Base-by-base conservation (phyloP, 2,888 invertebrate species). In the Caenorhabditis japonica region DNA sequence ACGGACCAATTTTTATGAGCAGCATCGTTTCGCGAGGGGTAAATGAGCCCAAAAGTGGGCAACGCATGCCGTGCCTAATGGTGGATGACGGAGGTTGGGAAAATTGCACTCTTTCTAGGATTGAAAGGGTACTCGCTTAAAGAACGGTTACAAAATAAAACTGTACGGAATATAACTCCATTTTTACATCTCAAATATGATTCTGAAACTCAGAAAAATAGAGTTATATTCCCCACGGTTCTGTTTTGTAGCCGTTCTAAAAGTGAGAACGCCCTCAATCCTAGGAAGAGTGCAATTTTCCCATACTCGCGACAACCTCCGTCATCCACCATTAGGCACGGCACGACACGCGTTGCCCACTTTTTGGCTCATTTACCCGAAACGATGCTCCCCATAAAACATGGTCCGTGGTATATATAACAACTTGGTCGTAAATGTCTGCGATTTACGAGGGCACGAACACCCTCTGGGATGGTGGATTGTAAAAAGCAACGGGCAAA, bases 1-100 rank as follows among this genome's bases (percentile, higher is more conserved):
- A 51, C 55, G 66, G 43, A 47, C 56, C 66, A 66, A 49, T 56
- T 66, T 66, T 66, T 66, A 66, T 66, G 66, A 41, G 39, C 49
- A 56, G 64, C 64, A 64, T 56, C 47, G 51, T 15, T 10, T 30
- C 30, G 41, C n/a, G n/a, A n/a, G n/a, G n/a, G 17, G 66, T 66
- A 66, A 66, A 66, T 66, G 66, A 66, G 66, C 66, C 66, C 56
- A 66, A 66, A 56, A 51, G 64, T 56, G 49, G 64, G 19, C 25
- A 15, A 30, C 30, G 30, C 30, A 10, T 30, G 44, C 27, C 30
- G 38, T 53, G 44, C 44, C 41, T 62, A 62, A 64, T 64, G 64
- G 64, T 5, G n/a, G 38, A 39, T 44, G 62, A 47, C 55, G 38
- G 36, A 30, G 30, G 39, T 64, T 47, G 36, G 21, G 10, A 17